These are phyloP conservation scores for Drosophila persimilis DNA, from an alignment of 1,140 invertebrate genomes.

Conservation along the genomic window DNA sequence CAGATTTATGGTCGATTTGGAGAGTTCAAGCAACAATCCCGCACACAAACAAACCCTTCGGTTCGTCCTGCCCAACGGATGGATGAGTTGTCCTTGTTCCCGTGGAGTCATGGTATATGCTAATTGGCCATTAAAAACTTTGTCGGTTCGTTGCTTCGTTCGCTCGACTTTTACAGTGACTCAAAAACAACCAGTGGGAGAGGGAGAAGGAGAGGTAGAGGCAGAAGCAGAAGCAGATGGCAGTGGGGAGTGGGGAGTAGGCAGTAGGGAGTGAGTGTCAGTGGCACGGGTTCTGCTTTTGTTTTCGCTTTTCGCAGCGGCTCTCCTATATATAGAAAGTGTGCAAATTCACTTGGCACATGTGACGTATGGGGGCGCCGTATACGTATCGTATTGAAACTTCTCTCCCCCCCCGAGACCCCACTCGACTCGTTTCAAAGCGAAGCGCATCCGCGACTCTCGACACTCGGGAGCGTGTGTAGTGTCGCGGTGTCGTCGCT, in stretches of 20 bases:
- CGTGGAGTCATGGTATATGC: conserved; percentile 15
- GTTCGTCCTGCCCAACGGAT: too few species aligned
- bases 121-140: conserved; percentile 46
- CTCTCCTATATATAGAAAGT: conserved; percentile 25
- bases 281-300: conserved; percentile 1
- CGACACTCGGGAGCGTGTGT: too few species aligned
- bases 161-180: background rate
- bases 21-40: too few species aligned
- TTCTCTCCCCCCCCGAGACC: background rate
- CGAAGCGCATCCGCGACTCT: too few species aligned
- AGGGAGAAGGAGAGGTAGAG: too few species aligned
- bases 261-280: background rate
- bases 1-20: conserved; percentile 24
- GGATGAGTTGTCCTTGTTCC: conserved; percentile 2
- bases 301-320: conserved; percentile 3
- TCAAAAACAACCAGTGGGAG: too few species aligned
- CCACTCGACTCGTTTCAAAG: background rate
- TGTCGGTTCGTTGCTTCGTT: conserved; percentile 12
- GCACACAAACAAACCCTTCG: too few species aligned
- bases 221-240: too few species aligned
- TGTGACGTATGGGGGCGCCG: conserved; percentile 21
- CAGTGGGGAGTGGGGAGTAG: too few species aligned
- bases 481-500: too few species aligned
- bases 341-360: conserved; percentile 32
- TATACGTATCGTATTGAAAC: conserved; percentile 26